Percentiles rank a stretch among this genome's conserved stretches.
Conservation (phyloP, 2,888 invertebrate species). For the Pyrgus malvae region DNA sequence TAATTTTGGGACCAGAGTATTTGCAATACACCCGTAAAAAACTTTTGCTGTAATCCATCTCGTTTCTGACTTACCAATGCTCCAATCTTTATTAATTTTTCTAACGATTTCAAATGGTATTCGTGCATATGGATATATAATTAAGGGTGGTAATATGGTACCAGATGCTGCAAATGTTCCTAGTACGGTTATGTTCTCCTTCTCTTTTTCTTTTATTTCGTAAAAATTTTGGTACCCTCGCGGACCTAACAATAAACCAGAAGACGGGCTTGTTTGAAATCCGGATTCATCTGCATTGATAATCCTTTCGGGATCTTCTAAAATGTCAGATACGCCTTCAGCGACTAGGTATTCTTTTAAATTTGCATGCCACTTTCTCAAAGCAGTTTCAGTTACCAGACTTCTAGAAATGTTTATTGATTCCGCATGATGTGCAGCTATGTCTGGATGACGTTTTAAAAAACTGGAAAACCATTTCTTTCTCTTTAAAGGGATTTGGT, state of each 20-base stretch:
- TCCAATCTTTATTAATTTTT: too few relatives aligned
- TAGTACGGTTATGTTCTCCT: constrained; percentile 24
- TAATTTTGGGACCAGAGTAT: constrained; percentile 12
- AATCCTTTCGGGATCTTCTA: constrained; percentile 33
- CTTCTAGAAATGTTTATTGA: constrained; percentile 29
- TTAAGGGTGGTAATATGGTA: constrained; percentile 21
- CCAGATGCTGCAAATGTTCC: constrained; percentile 25
- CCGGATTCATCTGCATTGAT: constrained; percentile 32
- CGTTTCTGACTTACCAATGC: constrained; percentile 26
- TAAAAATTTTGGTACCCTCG: too few relatives aligned
- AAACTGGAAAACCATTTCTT: constrained; percentile 26
- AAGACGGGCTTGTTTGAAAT: constrained; percentile 19
- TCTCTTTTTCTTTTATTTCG: constrained; percentile 24
- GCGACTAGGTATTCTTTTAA: constrained; percentile 31
- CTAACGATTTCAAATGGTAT: constrained; percentile 24
- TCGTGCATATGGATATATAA: constrained; percentile 29
- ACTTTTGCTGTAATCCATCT: constrained; percentile 33
- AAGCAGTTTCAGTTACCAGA: constrained; percentile 31
- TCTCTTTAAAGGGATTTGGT: constrained; percentile 27
- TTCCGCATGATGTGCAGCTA: constrained; percentile 28
- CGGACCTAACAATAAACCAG: constrained; percentile 7
- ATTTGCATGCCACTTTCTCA: constrained; percentile 31
- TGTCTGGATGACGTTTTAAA: constrained; percentile 23
- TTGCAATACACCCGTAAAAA: constrained; percentile 27
- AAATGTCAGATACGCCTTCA: constrained; percentile 31